A percentile compares a stretch with the other conserved stretches of the same genome.
phyloP scores from a whole-genome alignment of 53 echinoderm and acorn worm genomes.

The Holothuria scabra region DNA sequence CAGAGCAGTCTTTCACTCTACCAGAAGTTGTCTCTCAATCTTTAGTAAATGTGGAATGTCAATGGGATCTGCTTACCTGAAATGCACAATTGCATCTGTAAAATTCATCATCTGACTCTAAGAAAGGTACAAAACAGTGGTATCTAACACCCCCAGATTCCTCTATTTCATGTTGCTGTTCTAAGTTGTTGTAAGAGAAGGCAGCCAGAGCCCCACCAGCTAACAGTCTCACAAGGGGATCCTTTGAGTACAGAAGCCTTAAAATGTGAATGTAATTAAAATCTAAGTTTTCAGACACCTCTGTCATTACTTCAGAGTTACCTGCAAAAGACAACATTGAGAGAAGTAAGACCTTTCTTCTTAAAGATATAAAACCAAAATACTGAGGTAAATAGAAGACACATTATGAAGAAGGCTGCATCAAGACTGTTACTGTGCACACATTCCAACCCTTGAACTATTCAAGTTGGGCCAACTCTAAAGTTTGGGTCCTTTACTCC shows the following conservation, averaged over 20 bases:
- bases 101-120: constrained; percentile 92
- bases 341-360: too few relatives aligned
- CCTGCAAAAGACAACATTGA: constrained; percentile 49
- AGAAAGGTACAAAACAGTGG: constrained; percentile 91
- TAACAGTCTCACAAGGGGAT: constrained; percentile 81
- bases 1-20: too few relatives aligned
- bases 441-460: too few relatives aligned
- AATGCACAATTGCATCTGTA: constrained; percentile 93
- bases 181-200: constrained; percentile 88
- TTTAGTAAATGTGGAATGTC: too few relatives aligned
- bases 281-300: constrained; percentile 81
- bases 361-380: too few relatives aligned
- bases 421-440: too few relatives aligned
- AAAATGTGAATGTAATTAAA: constrained; percentile 95
- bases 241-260: constrained; percentile 83
- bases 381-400: too few relatives aligned
- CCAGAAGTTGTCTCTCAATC: not conserved
- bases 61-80: constrained; percentile 61
- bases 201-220: constrained; percentile 88
- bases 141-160: constrained; percentile 97
- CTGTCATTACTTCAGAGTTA: constrained; percentile 84
- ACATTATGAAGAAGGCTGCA: too few relatives aligned
- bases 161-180: constrained; percentile 86
- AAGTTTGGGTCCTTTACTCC: too few relatives aligned
- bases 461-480: too few relatives aligned